Percentiles rank a stretch among this genome's conserved stretches.
These are phyloP conservation scores for Sminthopsis crassicaudata DNA, from an alignment of 2,113 vertebrate genomes.

Conservation along the genomic window DNA sequence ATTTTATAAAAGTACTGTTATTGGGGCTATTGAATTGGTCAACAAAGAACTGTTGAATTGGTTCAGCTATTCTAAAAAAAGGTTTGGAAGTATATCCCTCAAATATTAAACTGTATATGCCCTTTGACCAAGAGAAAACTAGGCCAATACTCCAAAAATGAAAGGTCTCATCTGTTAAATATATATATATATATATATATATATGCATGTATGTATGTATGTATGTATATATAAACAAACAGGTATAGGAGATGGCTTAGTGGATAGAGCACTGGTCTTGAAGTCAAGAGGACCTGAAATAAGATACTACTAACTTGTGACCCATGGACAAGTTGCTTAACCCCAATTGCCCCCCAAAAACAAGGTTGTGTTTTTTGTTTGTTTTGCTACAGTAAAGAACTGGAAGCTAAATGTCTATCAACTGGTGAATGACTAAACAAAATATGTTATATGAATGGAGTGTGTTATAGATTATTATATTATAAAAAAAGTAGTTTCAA, in stretches of 20 bases:
- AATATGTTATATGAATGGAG: background rate
- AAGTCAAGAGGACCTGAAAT: too few relatives aligned
- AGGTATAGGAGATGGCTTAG: too few relatives aligned
- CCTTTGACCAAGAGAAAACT: background rate
- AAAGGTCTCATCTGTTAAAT: background rate
- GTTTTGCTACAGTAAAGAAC: background rate
- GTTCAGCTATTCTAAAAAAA: background rate
- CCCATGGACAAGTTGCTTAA: too few relatives aligned
- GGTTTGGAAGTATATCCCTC: background rate
- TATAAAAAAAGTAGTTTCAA: background rate
- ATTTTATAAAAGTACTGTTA: background rate
- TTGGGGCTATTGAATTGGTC: background rate
- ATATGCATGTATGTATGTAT: too few relatives aligned
- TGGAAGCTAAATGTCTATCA: background rate
- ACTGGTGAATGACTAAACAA: background rate
- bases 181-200: too few relatives aligned
- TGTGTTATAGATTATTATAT: background rate
- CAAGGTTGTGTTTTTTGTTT: background rate
- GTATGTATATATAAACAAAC: background rate
- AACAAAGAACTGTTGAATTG: too few relatives aligned
- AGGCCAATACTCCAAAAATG: background rate
- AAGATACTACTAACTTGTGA: too few relatives aligned
- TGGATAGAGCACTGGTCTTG: too few relatives aligned
- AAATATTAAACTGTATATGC: background rate
- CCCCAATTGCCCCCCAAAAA: too few relatives aligned